These are phyloP conservation scores for Drosophila mimetica DNA, from an alignment of 2,888 invertebrate genomes.

Conservation along the genomic window DNA sequence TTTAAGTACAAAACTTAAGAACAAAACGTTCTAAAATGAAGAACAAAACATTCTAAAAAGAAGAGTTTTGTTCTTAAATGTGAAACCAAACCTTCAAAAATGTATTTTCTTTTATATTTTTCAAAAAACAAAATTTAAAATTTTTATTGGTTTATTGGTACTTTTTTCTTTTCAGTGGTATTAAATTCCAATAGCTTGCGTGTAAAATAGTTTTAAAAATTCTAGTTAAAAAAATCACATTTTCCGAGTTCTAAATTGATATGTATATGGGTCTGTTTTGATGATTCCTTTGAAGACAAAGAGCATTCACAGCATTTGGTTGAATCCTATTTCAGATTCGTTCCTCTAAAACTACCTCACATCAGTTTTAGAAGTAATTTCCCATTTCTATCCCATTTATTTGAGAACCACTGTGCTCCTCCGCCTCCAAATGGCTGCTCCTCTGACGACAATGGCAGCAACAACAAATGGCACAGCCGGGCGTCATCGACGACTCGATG, in stretches of 20 bases:
- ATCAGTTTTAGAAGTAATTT: conserved; percentile 6
- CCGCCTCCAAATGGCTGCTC: conserved; percentile 50
- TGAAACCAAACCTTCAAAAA: no score
- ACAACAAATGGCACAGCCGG: conserved; percentile 63
- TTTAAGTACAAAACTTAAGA: no score
- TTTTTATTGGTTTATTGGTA: background rate
- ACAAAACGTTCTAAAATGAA: no score
- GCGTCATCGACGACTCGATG: conserved; percentile 37
- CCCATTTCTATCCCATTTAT: conserved; percentile 9
- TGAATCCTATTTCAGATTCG: background rate
- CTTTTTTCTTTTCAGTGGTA: no score
- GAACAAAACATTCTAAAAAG: no score
- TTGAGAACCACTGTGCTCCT: conserved; percentile 60
- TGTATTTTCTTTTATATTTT: no score
- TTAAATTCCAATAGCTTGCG: no score
- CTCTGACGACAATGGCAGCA: conserved; percentile 57
- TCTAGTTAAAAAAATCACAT: background rate
- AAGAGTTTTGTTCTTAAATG: no score
- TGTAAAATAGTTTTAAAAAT: no score
- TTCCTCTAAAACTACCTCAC: no score
- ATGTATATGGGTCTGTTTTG: conserved; percentile 7
- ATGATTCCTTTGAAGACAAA: background rate
- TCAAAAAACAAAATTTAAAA: no score
- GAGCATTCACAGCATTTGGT: background rate
- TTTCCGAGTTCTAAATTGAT: background rate